Evolutionary conservation across 2,888 invertebrate genomes (phyloP).

Genomic region (Idaea aversata): DNA sequence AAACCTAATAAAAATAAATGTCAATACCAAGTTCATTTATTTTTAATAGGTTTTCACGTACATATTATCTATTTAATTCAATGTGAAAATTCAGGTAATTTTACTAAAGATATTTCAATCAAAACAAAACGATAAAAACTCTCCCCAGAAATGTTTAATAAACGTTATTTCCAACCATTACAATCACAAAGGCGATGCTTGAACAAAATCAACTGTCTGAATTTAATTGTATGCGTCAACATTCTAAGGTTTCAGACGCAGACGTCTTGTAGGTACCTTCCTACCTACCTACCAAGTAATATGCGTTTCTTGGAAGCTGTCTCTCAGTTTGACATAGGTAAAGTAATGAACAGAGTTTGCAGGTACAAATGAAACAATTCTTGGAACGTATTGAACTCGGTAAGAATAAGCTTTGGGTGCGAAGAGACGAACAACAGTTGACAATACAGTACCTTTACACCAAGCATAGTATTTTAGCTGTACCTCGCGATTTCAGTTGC

Average conservation of each 20-base stretch:
- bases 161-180: neutral
- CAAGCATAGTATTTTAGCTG: too few relatives aligned
- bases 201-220: neutral
- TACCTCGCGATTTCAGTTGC: too few relatives aligned
- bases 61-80: too few relatives aligned
- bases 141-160: neutral
- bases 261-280: neutral
- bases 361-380: neutral
- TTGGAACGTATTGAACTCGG: neutral
- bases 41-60: too few relatives aligned
- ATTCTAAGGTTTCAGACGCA: neutral
- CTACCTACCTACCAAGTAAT: neutral
- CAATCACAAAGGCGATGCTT: neutral
- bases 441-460: too few relatives aligned
- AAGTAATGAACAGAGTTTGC: neutral
- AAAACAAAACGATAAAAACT: neutral
- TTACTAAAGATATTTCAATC: neutral
- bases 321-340: neutral
- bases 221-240: neutral
- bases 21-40: too few relatives aligned
- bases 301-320: neutral
- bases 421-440: neutral
- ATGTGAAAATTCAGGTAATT: too few relatives aligned
- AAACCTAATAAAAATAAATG: too few relatives aligned
- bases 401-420: neutral